These are phyloP conservation scores for Strigops habroptila DNA, from an alignment of 2,113 vertebrate genomes.

Conservation along the genomic window DNA sequence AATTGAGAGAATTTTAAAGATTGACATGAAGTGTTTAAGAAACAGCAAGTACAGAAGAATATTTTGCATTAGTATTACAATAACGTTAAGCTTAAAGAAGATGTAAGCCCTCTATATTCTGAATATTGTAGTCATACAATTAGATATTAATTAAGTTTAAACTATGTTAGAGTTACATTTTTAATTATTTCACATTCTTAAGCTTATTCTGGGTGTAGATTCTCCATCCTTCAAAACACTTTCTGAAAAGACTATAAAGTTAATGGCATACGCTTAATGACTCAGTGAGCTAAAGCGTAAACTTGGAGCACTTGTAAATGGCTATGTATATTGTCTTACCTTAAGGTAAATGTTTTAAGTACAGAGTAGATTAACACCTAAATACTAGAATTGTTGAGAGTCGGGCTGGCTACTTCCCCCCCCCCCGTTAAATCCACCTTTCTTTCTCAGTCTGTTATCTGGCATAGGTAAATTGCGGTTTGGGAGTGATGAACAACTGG, in stretches of 20 bases:
- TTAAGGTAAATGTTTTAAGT: background rate
- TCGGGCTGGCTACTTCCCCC: background rate
- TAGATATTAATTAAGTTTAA: background rate
- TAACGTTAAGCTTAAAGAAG: background rate
- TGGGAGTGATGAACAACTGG: background rate
- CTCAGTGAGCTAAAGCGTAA: background rate
- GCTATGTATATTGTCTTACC: background rate
- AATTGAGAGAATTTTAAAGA: background rate
- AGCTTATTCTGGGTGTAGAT: background rate
- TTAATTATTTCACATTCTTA: background rate
- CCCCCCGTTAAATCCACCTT: background rate
- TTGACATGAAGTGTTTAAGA: background rate
- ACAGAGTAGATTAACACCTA: background rate
- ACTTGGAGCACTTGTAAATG: background rate
- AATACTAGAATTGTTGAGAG: background rate
- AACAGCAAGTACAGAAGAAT: background rate
- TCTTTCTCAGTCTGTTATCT: background rate
- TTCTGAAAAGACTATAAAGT: background rate
- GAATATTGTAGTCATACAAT: background rate
- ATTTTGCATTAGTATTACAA: background rate
- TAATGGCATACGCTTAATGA: background rate
- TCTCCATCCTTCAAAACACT: background rate
- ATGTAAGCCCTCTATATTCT: background rate
- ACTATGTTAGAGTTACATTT: background rate
- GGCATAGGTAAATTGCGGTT: background rate